Evolutionary conservation across 2,797 vertebrate genomes (phyloP), one percentile per base, ranked within the genome.

Genomic region (Anniella stebbinsi): DNA sequence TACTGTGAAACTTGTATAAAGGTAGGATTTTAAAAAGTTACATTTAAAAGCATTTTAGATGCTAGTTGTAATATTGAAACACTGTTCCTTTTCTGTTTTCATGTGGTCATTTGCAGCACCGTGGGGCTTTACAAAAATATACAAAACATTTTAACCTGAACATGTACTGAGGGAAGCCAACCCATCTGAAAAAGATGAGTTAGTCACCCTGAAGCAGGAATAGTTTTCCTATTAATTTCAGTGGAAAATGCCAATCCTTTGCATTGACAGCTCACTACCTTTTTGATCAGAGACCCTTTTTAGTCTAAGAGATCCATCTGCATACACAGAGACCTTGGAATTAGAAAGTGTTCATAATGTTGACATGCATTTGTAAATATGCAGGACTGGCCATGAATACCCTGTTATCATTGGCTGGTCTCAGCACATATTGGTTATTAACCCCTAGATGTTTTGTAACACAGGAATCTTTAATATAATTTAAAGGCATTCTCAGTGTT

Each of bases 1-100:
- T 93, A n/a, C 91, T 97, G 96, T 93, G 92, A 91, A 87, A 95
- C 91, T 8, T 97, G 96, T 92, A 93, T 94, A 87, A 93, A 93
- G 97, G 97, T 97, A 84, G 95, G 97, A 89, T 89, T 84, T 76
- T 93, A 15, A 88, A 87, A 70, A 60, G 6, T 36, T 45, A 45
- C 11, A 80, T 75, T 15, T n/a, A 11, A 2, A 38, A 86, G 36
- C 10, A 12, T 48, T 80, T 63, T n/a, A 23, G 10, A 63, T 11
- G 12, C 41, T 85, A 48, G 8, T 80, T 72, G 48, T 72, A 80
- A 80, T 60, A 41, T 23, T 75, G 38, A 66, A 23, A 36, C 10
- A 3, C 33, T 33, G 51, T 78, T n/a, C 8, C 18, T 38, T 67
- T 45, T 18, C 9, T 41, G 25, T 41, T 57, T 66, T 48, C 48